Evolutionary conservation across 2,113 vertebrate species (phyloP), one percentile per base, ranked within the genome.

Genomic region (Prochilodus magdalenae): DNA sequence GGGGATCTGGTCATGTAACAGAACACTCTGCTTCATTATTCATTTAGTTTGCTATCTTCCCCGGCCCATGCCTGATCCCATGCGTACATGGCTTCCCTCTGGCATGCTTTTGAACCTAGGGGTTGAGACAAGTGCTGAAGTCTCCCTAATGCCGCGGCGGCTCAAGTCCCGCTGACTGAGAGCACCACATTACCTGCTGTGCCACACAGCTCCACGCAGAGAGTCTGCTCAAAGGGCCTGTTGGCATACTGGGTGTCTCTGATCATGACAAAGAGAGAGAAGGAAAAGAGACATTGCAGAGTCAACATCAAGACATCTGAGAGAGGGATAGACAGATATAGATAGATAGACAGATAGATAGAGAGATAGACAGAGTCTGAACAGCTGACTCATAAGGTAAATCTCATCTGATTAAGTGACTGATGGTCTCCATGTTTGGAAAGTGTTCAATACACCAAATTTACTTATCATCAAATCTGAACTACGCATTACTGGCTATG

Each of bases 171-270:
- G 29, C 78, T 51, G 71, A 51, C 72, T 73, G 36, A 73, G 67
- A 70, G 79, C 15, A 40, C 53, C 65, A 83, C 49, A 90, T 92
- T 94, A 99, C 98, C 98, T 96, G 98, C 98, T 0, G 98, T 99
- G 88, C 98, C 98, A 81, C 97, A 98, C 73, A 99, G 93, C 86
- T 99, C 98, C 92, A 99, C 95, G 0, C 94, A 93, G 88, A 99
- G 92, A 74, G 94, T 93, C 82, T 96, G 95, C 91, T 98, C 98
- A 57, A 97, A 99, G 83, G 90, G 93, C 89, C 95, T 96, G 92
- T 92, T 96, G 90, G 88, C 80, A 83, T 81, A 93, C 89, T 93
- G 93, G 1, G 88, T 72, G 77, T 93, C 93, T 89, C 93, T 93
- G 91, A 40, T 57, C 72, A 73, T 44, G 36, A 79, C 27, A 89